Evolutionary conservation across 2,797 vertebrate species (phyloP), one percentile per base, ranked within the genome.

Genomic region (Eospalax fontanierii): DNA sequence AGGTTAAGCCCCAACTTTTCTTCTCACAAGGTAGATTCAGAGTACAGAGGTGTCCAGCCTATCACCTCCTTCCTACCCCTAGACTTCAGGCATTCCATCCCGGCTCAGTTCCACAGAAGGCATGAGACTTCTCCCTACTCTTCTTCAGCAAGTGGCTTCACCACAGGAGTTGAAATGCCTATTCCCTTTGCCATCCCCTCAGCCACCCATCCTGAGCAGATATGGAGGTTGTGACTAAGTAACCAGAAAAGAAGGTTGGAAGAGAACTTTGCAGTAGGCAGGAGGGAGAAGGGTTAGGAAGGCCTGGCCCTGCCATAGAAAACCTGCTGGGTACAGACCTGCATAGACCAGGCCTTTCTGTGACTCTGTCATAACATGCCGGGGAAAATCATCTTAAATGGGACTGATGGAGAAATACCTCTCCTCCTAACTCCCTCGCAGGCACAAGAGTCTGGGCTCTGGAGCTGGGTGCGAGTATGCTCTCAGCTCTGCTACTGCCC

Each of bases 291-390:
- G n/a, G 40, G 66, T 38, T 8, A 8, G 57, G 35, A 50, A 43
- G 70, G 22, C 46, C 30, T 22, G 38, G 35, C 50, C 35, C 26
- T 19, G 24, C 7, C 28, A 59, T n/a, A 16, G 26, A 40, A 11
- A 24, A 63, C 6, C 6, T 1, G 4, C 38, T 35, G 24, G n/a
- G 66, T 65, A 57, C 19, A 26, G 76, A 9, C 8, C 43, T 8
- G 46, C 63, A 65, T 16, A 26, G 75, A 63, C 28, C 30, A n/a
- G 59, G 35, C 18, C 24, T 63, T 10, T 4, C 86, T 79, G 43
- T 7, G 57, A 59, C 38, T 18, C 16, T 3, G 18, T 14, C 28
- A 10, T 1, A 1, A 1, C 4, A 30, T 10, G 57, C 68, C 1
- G 16, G 57, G 24, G 12, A 70, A 93, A 80, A 76, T n/a, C 33